Evolutionary conservation across 1,140 invertebrate species (phyloP).

Genomic region (Stegodyphus mimosarum): DNA sequence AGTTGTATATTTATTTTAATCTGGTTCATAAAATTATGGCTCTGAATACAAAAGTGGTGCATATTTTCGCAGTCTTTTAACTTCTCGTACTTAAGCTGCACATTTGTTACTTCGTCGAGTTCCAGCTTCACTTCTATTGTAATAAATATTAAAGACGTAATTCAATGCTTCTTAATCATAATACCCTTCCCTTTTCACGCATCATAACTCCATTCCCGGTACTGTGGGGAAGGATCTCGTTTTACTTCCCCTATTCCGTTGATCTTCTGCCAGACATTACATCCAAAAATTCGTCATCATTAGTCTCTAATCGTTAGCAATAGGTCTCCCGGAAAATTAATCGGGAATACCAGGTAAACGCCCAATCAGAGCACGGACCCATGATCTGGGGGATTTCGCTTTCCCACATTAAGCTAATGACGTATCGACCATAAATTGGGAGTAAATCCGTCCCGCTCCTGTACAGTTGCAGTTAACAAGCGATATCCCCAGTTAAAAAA

Average conservation of each 20-base stretch:
- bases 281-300: constrained; percentile 53
- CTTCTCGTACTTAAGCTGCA: too few species aligned
- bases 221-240: background rate
- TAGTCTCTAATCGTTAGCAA: constrained; percentile 48
- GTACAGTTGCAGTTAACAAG: background rate
- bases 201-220: background rate
- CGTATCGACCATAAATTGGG: constrained; percentile 48
- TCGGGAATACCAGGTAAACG: constrained; percentile 42
- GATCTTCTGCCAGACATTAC: background rate
- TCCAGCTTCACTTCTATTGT: too few species aligned
- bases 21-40: too few species aligned
- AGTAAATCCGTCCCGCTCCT: background rate
- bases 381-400: constrained; percentile 22
- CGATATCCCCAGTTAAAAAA: too few species aligned
- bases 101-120: too few species aligned
- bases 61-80: too few species aligned
- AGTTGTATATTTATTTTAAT: too few species aligned
- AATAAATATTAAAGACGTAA: too few species aligned
- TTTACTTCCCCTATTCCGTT: background rate
- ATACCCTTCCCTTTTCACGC: background rate
- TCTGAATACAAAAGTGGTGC: too few species aligned
- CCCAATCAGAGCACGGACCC: constrained; percentile 40
- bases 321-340: constrained; percentile 52
- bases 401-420: constrained; percentile 45
- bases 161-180: background rate